Conservation (phyloP, 2,113 vertebrate genomes). For the Myiozetetes cayanensis region DNA sequence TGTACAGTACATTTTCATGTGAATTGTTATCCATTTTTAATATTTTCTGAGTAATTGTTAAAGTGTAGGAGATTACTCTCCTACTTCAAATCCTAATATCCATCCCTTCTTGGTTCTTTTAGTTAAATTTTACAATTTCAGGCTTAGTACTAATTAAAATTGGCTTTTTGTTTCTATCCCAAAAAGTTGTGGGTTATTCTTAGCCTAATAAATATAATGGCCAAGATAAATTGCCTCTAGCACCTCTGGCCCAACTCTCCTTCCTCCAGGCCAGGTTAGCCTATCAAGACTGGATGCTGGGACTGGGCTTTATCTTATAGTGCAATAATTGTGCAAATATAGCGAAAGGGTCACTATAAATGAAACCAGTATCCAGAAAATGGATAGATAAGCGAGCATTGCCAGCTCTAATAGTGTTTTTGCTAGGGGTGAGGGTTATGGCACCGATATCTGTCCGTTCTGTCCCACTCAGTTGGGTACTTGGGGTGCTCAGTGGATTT, state of each 20-base stretch:
- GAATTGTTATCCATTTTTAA: neutral
- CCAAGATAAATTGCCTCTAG: neutral
- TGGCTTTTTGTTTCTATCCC: neutral
- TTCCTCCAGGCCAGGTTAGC: neutral
- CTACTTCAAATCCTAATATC: neutral
- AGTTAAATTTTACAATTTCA: neutral
- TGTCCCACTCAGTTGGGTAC: neutral
- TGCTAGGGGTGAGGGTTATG: accelerated
- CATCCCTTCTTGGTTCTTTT: neutral
- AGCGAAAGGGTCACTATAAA: neutral
- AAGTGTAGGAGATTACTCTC: neutral
- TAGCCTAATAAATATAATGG: neutral
- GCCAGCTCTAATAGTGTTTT: accelerated
- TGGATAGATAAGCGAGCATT: neutral
- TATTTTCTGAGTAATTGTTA: neutral
- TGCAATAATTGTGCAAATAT: no score
- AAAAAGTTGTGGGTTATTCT: neutral
- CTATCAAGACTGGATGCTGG: neutral
- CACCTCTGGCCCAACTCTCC: neutral
- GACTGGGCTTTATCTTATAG: neutral
- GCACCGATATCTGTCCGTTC: accelerated
- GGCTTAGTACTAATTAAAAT: neutral
- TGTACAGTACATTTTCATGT: neutral
- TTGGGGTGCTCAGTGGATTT: neutral
- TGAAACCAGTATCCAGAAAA: neutral